Evolutionary conservation across 1,140 invertebrate species (phyloP).

Genomic region (Acromyrmex charruanus): DNA sequence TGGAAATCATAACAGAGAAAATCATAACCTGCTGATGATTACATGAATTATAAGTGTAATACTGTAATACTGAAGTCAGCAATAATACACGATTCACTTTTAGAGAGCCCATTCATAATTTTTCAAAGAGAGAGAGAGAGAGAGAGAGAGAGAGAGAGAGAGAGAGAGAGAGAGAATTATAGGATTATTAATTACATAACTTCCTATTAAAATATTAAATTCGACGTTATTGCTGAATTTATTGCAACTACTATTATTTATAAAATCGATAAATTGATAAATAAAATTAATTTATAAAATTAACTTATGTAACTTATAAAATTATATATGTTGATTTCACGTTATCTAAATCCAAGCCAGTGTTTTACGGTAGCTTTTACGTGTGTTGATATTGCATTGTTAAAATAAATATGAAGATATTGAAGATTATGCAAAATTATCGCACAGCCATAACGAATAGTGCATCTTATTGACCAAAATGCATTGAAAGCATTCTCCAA

Average conservation of each 20-base stretch:
- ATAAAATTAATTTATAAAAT: background rate
- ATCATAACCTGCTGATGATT: too few species aligned
- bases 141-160: background rate
- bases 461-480: background rate
- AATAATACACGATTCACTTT: too few species aligned
- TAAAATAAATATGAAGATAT: constrained; percentile 46
- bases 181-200: background rate
- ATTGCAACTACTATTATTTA: background rate
- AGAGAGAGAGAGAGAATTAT: background rate
- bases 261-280: background rate
- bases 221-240: background rate
- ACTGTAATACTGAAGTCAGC: too few species aligned
- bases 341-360: background rate
- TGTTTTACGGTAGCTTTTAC: background rate
- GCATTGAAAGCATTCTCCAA: background rate
- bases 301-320: background rate
- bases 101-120: background rate
- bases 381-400: constrained; percentile 21
- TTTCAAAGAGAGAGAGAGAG: background rate
- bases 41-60: too few species aligned
- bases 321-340: background rate
- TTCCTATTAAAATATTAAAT: constrained; percentile 19
- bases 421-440: constrained; percentile 67
- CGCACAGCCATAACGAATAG: background rate
- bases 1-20: too few species aligned